Base-by-base conservation (phyloP, 2,113 vertebrate genomes). In the Silurus glanis region DNA sequence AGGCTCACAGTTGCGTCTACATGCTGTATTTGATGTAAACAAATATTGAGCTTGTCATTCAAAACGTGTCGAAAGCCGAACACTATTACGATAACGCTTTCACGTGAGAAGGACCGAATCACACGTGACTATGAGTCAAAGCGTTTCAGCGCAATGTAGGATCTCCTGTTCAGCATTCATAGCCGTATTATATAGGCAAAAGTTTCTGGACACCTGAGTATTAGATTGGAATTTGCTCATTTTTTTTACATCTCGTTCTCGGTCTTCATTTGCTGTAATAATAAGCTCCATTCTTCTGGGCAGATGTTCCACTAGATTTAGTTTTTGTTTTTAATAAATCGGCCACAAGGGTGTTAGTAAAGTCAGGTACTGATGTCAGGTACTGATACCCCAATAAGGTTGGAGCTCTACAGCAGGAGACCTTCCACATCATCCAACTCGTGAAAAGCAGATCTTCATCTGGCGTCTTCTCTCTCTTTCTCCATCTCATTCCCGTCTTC, bases 21-120 rank as follows among this genome's bases (percentile, higher is more conserved):
- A 78, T 53, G 56, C 37, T 79, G 9, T 49, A 66, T 80, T 47
- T 47, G 12, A 80, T 69, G 28, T 56, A 80, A 85, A 80, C 62
- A 79, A 69, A 80, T 55, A 80, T 13, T 16, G 74, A 55, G 59
- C 45, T n/a, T 67, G 81, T 83, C 49, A 69, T 59, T 83, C 56
- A 55, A 53, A 14, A 25, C 14, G 23, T 16, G 49, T 51, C 16
- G 9, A 61, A 17, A 66, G 14, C 12, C 6, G 47, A 67, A 69
- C 47, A 53, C 64, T 28, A 53, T 83, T 56, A 49, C 58, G 51
- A 71, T 56, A 19, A 23, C 45, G 10, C 45, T 12, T 71, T 45
- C 64, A 67, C 19, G 7, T 14, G 25, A 6, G 7, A 0, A 23
- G 13, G 55, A 67, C 0, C 5, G n/a, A 10, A 66, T 82, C 59